Base-by-base conservation (phyloP, 2,113 vertebrate species). In the Tragelaphus buxtoni region DNA sequence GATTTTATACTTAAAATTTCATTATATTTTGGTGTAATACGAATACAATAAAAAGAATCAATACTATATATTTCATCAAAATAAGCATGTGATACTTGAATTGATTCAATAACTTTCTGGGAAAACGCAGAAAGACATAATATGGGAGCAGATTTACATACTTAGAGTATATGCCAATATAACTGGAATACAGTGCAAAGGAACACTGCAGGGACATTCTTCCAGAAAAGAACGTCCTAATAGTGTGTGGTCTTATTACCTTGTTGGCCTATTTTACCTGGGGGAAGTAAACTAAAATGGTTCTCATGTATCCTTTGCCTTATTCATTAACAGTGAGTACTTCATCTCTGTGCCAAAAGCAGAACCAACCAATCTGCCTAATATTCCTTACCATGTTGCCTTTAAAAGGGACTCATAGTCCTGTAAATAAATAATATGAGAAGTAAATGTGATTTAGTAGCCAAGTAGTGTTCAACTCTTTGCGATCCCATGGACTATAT, bases 261-360 rank as follows among this genome's bases (percentile, higher is more conserved):
- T 24, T 65, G n/a, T 87, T 93, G 86, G n/a, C 85, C 76, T 91
- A 56, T 88, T 85, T 95, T 91, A 82, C 30, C 35, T 45, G 81
- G 8, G 42, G 51, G 24, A 96, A 95, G 80, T 58, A 9, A 95
- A 85, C 49, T 93, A 91, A 96, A 93, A 90, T 76, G 63, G 26
- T 42, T 30, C 32, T 51, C 47, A 74, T 93, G 42, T 81, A 72
- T 30, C 35, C 14, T 91, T 79, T 91, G 82, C 47, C 53, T 81
- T 86, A 86, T 89, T 81, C 77, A 94, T 94, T 51, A 95, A 76
- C 28, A 97, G 35, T 81, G 30, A 85, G 53, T 26, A 63, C 12
- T 94, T 96, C 17, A 56, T 91, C 17, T 90, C 28, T 89, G 30
- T 87, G n/a, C 77, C 95, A 93, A 94, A 94, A 95, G 58, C 51